Evolutionary conservation across 2,888 invertebrate genomes (phyloP), one percentile per base, ranked within the genome.

Genomic region (Euproctis similis): DNA sequence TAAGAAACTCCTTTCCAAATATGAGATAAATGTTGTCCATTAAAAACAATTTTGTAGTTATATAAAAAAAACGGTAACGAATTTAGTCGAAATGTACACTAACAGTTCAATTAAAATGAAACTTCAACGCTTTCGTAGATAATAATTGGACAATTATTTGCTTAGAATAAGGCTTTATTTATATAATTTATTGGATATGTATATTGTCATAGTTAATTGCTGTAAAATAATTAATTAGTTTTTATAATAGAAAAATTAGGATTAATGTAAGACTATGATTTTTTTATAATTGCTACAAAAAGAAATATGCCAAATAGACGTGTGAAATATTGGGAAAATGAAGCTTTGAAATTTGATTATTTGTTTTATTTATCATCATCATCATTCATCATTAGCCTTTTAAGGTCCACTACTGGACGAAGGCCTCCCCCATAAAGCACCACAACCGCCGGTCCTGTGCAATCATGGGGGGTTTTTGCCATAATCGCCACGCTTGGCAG

Each of bases 221-320:
- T 30, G 31, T 44, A 38, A 31, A 39, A 32, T 35, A n/a, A n/a
- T n/a, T n/a, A n/a, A n/a, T n/a, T 31, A 44, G 22, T 47, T 47
- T 48, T 30, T 4, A 40, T 24, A 39, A 47, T 54, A 51, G 35
- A 38, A 23, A 36, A 4, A 43, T 50, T 63, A 59, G 51, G 49
- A 51, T 28, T 18, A 37, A 61, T 68, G 66, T 69, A 49, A 63
- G 56, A 56, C 42, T 36, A 46, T 54, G 26, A 45, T 53, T 50
- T 34, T 53, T 37, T 4, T 51, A 56, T 55, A 50, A 62, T 46
- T 61, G 67, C 70, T 69, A 65, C 51, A 49, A 57, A 64, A 54
- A 49, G 45, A 52, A 63, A 50, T 67, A 66, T 73, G 78, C 78
- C 77, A 78, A 80, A 80, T 64, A 48, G 66, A 67, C 71, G 65